Base-by-base conservation (phyloP, 1,140 invertebrate genomes). In the Drosophila azteca region DNA sequence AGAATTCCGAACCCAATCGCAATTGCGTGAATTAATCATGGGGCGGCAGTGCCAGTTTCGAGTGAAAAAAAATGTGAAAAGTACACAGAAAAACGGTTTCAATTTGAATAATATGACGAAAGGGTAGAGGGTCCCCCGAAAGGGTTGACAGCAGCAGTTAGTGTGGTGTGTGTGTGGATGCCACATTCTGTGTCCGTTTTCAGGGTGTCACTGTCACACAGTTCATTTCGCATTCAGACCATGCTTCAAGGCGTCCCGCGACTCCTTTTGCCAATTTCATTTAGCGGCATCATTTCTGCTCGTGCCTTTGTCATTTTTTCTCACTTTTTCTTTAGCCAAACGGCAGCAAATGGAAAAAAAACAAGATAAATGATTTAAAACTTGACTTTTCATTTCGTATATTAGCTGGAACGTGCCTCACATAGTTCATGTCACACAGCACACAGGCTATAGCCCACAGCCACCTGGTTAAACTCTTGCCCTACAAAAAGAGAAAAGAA, bases 361-460 rank as follows among this genome's bases (percentile, higher is more conserved):
- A 88, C 83, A 87, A 87, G 83, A 87, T 79, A 88, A 87, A 87
- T 87, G 83, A 87, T 87, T 87, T 88, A 51, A 83, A 88, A 87
- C 75, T 87, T 82, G 72, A 83, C 83, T 88, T 87, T 87, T 87
- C 83, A 87, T 87, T 87, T 87, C 65, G 79, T 74, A 87, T 88
- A 87, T 87, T 88, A 88, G 82, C 83, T 61, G 67, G 35, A 62
- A 88, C 82, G 82, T 88, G 81, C 59, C 77, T 17, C 80, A 60
- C 63, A 71, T 61, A 67, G 65, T 58, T 58, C 52, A 69, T 35
- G 15, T 15, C 26, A 1, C 17, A 20, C 17, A 20, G 17, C 0
- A 0, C 17, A 20, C 17, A 20, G 17, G 17, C 17, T 1, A 20
- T 20, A 20, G 17, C 17, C 17, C 17, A 20, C 31, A 31, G 44